Evolutionary conservation across 2,113 vertebrate species (phyloP).

Genomic region (Odontesthes bonariensis): DNA sequence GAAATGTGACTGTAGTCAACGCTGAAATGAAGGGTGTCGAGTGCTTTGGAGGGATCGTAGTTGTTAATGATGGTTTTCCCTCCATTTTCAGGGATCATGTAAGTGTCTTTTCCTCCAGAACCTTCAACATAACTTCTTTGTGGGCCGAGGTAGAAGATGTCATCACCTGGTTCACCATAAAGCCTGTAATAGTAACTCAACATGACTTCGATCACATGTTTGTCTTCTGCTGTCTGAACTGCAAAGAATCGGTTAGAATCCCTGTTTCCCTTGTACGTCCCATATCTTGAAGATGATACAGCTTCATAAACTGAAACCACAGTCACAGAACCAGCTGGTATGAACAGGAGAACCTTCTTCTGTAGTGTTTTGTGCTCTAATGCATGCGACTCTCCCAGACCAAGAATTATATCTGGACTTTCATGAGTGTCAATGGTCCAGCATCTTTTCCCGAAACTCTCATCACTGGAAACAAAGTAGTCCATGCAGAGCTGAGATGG

Average conservation of each 20-base stretch:
- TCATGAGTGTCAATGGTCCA: conserved; percentile 31
- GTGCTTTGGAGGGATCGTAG: conserved; percentile 53
- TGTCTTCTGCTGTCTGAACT: conserved; percentile 39
- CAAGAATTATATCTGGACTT: conserved; percentile 62
- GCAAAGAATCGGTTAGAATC: conserved; percentile 61
- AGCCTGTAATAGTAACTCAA: conserved; percentile 66
- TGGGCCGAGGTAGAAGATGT: conserved; percentile 66
- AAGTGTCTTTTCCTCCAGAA: conserved; percentile 56
- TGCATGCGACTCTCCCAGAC: conserved; percentile 53
- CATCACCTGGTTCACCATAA: conserved; percentile 60
- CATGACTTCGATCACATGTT: conserved; percentile 41
- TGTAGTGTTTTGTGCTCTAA: neutral
- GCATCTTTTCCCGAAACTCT: conserved; percentile 13
- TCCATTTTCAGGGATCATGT: conserved; percentile 58
- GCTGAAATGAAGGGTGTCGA: conserved; percentile 50
- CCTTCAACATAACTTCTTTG: conserved; percentile 67
- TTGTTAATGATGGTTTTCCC: conserved; percentile 65
- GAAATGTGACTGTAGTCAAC: conserved; percentile 53
- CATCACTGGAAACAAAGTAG: conserved; percentile 49
- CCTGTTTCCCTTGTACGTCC: conserved; percentile 62
- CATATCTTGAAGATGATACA: conserved; percentile 28
- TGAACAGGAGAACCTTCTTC: conserved; percentile 20
- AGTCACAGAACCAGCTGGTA: conserved; percentile 36
- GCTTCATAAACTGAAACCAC: conserved; percentile 41
- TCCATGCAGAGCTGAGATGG: conserved; percentile 57